Evolutionary conservation across 2,888 invertebrate species (phyloP), one percentile per base, ranked within the genome.

Genomic region (Cynaeus angustus): DNA sequence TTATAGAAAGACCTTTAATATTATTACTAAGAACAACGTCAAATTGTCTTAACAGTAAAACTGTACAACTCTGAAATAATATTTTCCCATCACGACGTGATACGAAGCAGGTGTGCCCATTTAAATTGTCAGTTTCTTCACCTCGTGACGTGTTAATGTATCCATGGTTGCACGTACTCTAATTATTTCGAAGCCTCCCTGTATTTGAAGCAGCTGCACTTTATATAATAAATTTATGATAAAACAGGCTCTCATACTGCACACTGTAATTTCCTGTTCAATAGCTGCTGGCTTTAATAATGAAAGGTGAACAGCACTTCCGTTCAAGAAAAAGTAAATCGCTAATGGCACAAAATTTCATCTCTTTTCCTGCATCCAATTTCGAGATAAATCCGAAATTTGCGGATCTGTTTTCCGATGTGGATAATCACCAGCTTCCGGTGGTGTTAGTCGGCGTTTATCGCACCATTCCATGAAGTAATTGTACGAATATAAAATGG

Each of bases 401-500:
- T 53, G 53, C 50, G 28, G 37, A 13, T 9, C 13, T 26, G 53
- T 26, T 53, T 53, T 37, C 14, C 33, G 53, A 53, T 50, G 53
- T 10, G 53, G 33, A 33, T 53, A 61, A 61, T 61, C 61, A 37
- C 48, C 13, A 10, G 59, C 59, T 61, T 50, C 28, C 50, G 48
- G 45, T 28, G 59, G 46, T 59, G 43, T 58, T 41, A 45, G 30
- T 45, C 38, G 21, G 46, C 61, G 64, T 38, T 64, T 64, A 64
- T 64, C 64, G 64, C 64, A 14, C 41, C 28, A 64, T 64, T 64
- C 45, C 64, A 64, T 10, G 16, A 43, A 52, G 64, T 66, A 66
- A 56, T 66, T 56, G 66, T 46, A 66, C 33, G 66, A 66, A 66
- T 66, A 66, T 66, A 66, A 66, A 66, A 56, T 48, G 66, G 56